phyloP scores from a whole-genome alignment of 2,888 invertebrate genomes.

The Oligia strigilis region DNA sequence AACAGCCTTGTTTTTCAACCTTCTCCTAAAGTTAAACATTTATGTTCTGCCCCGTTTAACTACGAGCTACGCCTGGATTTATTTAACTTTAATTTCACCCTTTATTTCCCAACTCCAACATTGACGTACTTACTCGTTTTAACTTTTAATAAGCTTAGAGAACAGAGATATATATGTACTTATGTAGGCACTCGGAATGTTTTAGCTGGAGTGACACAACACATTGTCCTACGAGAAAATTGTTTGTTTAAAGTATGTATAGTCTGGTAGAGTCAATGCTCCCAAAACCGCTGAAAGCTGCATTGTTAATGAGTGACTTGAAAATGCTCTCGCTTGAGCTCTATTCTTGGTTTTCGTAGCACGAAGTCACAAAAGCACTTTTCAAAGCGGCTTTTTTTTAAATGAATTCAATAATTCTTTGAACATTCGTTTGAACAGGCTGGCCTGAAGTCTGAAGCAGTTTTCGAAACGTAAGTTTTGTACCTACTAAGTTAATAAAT shows the following conservation, averaged over 20 bases:
- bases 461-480: conserved; percentile 34
- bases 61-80: conserved; percentile 17
- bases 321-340: conserved; percentile 14
- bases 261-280: conserved; percentile 40
- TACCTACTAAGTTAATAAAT: conserved; percentile 44
- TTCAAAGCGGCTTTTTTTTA: background rate
- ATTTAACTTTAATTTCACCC: conserved; percentile 43
- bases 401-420: conserved; percentile 28
- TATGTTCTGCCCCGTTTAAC: conserved; percentile 29
- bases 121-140: conserved; percentile 36
- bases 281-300: conserved; percentile 41
- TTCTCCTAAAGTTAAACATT: conserved; percentile 27
- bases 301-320: conserved; percentile 38
- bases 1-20: conserved; percentile 44
- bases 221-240: conserved; percentile 20
- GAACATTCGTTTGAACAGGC: conserved; percentile 40
- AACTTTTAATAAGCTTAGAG: conserved; percentile 47
- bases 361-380: conserved; percentile 28
- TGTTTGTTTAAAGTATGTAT: conserved; percentile 16
- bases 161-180: conserved; percentile 18
- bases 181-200: conserved; percentile 17
- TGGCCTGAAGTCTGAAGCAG: conserved; percentile 28
- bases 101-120: conserved; percentile 42
- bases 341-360: conserved; percentile 11
- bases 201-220: conserved; percentile 12